Evolutionary conservation across 2,888 invertebrate species (phyloP).

Genomic region (Xestia rhomboidea): DNA sequence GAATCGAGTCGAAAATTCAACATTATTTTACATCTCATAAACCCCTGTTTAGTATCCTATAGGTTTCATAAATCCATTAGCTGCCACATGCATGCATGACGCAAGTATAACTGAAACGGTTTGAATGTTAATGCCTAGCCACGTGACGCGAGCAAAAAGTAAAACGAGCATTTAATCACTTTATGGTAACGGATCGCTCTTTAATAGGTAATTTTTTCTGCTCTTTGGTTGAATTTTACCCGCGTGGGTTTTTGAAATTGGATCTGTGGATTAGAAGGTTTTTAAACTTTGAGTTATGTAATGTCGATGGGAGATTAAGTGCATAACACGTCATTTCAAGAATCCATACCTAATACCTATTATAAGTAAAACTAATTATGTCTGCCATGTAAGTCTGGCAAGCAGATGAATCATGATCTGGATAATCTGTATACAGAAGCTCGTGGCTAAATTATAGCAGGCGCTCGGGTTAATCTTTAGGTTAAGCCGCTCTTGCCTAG

Average conservation of each 20-base stretch:
- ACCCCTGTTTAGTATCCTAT: slow-evolving; percentile 2
- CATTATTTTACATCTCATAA: not conserved
- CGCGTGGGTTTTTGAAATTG: slow-evolving; percentile 1
- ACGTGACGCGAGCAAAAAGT: slow-evolving; percentile 17
- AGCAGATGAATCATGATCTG: not conserved
- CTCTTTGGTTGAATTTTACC: not conserved
- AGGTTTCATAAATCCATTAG: slow-evolving; percentile 41
- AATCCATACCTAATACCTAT: not conserved
- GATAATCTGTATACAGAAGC: not conserved
- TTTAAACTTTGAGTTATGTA: slow-evolving; percentile 10
- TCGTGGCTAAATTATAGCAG: too few species aligned
- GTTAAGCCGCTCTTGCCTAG: too few species aligned
- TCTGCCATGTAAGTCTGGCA: not conserved
- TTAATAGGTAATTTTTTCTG: slow-evolving; percentile 9
- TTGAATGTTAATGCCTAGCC: slow-evolving; percentile 31
- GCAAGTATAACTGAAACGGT: slow-evolving; percentile 6
- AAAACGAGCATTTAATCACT: slow-evolving; percentile 45
- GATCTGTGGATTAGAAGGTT: not conserved
- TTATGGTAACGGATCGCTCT: slow-evolving; percentile 17
- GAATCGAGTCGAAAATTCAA: not conserved
- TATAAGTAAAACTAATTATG: not conserved
- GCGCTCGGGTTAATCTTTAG: too few species aligned
- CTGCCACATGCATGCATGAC: slow-evolving; percentile 1
- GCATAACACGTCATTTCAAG: not conserved
- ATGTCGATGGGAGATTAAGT: not conserved